phyloP scores from a whole-genome alignment of 2,888 invertebrate species.

The Sinodicranocentrus sp. region DNA sequence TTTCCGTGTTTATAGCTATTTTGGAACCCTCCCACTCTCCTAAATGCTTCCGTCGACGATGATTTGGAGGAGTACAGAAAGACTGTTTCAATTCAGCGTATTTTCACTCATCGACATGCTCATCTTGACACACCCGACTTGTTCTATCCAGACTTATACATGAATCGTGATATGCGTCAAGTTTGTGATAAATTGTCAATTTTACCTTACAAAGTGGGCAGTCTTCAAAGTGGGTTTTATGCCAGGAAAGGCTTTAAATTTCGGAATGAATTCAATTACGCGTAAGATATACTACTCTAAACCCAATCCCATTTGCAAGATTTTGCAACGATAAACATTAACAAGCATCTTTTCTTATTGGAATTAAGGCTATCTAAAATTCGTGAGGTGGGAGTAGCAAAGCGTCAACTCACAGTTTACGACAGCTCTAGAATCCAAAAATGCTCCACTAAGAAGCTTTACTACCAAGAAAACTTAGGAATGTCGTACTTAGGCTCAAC shows the following conservation, averaged over 20 bases:
- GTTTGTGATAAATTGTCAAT: conserved; percentile 13
- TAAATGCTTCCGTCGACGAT: no score
- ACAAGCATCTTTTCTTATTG: no score
- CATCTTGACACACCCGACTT: conserved; percentile 38
- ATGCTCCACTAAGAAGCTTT: neutral
- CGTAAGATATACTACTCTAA: no score
- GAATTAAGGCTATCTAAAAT: conserved; percentile 13
- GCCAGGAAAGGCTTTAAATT: conserved; percentile 11
- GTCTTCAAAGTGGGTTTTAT: conserved; percentile 23
- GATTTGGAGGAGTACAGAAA: neutral
- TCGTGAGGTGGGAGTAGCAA: neutral
- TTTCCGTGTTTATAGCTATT: neutral
- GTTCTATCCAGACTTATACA: conserved; percentile 6
- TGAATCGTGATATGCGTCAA: neutral
- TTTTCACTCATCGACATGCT: conserved; percentile 12
- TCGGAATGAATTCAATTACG: conserved; percentile 35
- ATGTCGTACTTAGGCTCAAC: conserved; percentile 21
- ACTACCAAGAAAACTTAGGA: conserved; percentile 36
- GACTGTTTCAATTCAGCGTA: conserved; percentile 10
- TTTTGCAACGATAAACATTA: neutral
- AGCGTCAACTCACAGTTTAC: neutral
- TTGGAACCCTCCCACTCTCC: neutral
- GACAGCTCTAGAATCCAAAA: neutral
- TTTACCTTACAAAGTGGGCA: conserved; percentile 15
- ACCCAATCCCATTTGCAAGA: no score